Evolutionary conservation across 2,797 vertebrate genomes (phyloP).

Genomic region (Phrynocephalus guinanensis): DNA sequence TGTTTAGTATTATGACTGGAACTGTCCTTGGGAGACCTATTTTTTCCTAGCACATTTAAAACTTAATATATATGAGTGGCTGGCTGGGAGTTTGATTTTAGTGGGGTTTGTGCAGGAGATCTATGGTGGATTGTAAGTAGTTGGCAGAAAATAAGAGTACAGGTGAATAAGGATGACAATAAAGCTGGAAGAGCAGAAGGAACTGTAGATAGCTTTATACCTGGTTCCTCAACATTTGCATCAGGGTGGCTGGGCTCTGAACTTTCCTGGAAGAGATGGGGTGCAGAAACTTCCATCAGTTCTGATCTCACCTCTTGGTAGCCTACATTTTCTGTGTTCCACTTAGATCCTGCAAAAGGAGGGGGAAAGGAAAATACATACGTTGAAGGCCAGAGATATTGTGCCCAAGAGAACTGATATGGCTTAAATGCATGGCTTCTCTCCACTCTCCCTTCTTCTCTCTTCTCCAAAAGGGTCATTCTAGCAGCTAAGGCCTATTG

Average conservation of each 20-base stretch:
- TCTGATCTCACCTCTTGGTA: conserved; percentile 93
- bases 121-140: too few relatives aligned
- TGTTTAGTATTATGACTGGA: too few relatives aligned
- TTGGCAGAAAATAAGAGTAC: not conserved
- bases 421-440: too few relatives aligned
- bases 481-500: too few relatives aligned
- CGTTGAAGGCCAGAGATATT: not conserved
- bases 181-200: not conserved
- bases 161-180: too few relatives aligned
- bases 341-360: conserved; percentile 78
- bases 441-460: too few relatives aligned
- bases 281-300: conserved; percentile 87
- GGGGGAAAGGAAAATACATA: not conserved
- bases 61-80: too few relatives aligned
- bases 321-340: conserved; percentile 76
- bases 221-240: conserved; percentile 41
- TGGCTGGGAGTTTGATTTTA: too few relatives aligned
- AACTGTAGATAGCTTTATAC: conserved; percentile 34
- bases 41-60: too few relatives aligned
- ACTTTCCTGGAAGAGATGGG: conserved; percentile 70
- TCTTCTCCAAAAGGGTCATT: not conserved
- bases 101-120: too few relatives aligned
- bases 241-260: conserved; percentile 36
- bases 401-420: not conserved
- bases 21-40: too few relatives aligned